These are phyloP conservation scores for Ceryle rudis DNA, from an alignment of 2,797 vertebrate species.

Conservation along the genomic window DNA sequence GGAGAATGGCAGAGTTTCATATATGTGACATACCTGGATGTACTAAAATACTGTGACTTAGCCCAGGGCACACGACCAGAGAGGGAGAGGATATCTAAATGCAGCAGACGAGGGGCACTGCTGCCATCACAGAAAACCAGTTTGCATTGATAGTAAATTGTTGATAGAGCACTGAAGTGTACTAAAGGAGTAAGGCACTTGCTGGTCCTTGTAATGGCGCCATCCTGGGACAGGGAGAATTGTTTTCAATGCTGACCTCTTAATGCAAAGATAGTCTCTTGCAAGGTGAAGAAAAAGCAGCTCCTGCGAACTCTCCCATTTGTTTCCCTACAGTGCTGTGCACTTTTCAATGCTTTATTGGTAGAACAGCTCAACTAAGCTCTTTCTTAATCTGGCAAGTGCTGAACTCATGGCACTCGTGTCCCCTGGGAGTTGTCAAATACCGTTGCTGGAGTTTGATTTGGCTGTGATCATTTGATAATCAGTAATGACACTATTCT, in stretches of 20 bases:
- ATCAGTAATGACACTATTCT: background rate
- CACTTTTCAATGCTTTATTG: background rate
- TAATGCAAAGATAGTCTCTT: background rate
- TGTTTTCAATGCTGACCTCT: background rate
- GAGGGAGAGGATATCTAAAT: background rate
- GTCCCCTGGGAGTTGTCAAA: background rate
- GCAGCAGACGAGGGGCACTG: rapidly evolving
- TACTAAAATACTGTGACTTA: background rate
- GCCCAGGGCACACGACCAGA: rapidly evolving
- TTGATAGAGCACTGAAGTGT: background rate
- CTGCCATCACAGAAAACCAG: background rate
- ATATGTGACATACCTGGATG: background rate
- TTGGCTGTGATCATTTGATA: background rate
- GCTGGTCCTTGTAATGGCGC: background rate
- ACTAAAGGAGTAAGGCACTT: background rate
- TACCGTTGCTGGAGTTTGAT: background rate
- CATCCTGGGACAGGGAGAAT: background rate
- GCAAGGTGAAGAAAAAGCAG: background rate
- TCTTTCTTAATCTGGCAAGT: background rate
- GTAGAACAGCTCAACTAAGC: background rate
- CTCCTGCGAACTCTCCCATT: background rate
- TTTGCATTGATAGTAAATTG: rapidly evolving
- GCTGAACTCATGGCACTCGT: background rate
- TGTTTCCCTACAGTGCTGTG: background rate
- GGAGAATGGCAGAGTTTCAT: background rate